phyloP scores from a whole-genome alignment of 2,888 invertebrate species.

The Caenorhabditis uteleia region DNA sequence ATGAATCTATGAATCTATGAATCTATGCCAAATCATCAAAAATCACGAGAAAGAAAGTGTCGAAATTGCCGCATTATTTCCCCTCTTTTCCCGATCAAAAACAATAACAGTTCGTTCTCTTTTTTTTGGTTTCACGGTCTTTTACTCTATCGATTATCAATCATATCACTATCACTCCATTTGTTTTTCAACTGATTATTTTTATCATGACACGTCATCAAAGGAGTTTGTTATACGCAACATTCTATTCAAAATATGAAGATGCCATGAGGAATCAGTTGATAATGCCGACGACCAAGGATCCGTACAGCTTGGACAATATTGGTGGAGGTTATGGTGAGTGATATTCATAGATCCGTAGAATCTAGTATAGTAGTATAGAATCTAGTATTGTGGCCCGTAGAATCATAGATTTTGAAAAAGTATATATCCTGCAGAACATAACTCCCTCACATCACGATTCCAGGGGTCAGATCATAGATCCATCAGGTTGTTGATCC shows the following conservation, averaged over 20 bases:
- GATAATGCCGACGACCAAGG: not conserved
- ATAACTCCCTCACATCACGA: no score
- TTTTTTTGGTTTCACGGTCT: slow-evolving; percentile 1
- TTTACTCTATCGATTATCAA: no score
- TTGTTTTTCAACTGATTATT: not conserved
- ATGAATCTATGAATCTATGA: no score
- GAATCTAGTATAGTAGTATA: not conserved
- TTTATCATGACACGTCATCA: slow-evolving; percentile 3
- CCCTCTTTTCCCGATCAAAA: not conserved
- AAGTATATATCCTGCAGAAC: no score
- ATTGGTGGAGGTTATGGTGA: slow-evolving; percentile 33
- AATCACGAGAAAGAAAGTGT: no score
- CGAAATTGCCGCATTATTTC: no score
- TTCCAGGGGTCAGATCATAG: no score
- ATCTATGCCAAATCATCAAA: no score
- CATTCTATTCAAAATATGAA: slow-evolving; percentile 20
- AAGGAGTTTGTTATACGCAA: slow-evolving; percentile 25
- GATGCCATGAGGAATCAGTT: not conserved
- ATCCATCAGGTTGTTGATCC: no score
- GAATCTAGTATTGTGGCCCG: no score
- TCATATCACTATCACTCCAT: slow-evolving; percentile 1
- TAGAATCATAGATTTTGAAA: no score
- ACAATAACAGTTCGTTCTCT: not conserved
- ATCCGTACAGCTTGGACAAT: slow-evolving; percentile 31
- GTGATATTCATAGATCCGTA: not conserved